A percentile compares a stretch with the other conserved stretches of the same genome.
Conservation (phyloP, 2,797 vertebrate species). For the Lutjanus campechanus region DNA sequence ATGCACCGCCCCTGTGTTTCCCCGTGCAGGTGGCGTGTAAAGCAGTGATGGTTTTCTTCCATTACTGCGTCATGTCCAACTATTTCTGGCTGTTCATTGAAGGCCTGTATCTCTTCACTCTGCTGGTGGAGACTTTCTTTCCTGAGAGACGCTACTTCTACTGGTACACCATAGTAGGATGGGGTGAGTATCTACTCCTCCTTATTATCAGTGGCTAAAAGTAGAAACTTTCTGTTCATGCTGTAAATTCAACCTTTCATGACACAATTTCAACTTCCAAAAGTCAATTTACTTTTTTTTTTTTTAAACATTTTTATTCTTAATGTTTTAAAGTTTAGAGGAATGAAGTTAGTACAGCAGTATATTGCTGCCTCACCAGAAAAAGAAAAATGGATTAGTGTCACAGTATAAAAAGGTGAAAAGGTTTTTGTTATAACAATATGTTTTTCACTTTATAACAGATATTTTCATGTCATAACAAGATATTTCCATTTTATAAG, state of each 20-base stretch:
- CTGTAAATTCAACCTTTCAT: neutral
- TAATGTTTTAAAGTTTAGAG: neutral
- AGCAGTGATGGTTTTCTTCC: conserved; percentile 97
- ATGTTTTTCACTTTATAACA: too few species aligned
- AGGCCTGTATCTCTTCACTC: conserved; percentile 96
- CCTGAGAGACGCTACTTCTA: conserved; percentile 98
- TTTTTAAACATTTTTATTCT: neutral
- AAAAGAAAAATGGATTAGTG: too few species aligned
- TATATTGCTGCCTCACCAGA: too few species aligned
- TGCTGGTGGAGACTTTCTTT: conserved; percentile 98
- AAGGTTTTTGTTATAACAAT: too few species aligned
- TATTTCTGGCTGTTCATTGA: conserved; percentile 99
- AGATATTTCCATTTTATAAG: too few species aligned
- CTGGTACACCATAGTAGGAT: conserved; percentile 98
- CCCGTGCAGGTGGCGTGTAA: conserved; percentile 92
- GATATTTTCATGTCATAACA: too few species aligned
- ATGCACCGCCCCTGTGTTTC: conserved; percentile 7
- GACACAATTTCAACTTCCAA: neutral
- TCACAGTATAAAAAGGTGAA: too few species aligned
- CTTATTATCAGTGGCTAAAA: neutral
- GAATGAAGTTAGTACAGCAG: neutral
- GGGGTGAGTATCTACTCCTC: conserved; percentile 87
- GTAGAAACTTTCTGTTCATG: neutral
- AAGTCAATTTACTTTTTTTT: neutral
- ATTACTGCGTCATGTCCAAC: conserved; percentile 99